A percentile compares a stretch with the other conserved stretches of the same genome.
These are phyloP conservation scores for Galendromus occidentalis DNA, from an alignment of 1,140 invertebrate species.

Conservation along the genomic window DNA sequence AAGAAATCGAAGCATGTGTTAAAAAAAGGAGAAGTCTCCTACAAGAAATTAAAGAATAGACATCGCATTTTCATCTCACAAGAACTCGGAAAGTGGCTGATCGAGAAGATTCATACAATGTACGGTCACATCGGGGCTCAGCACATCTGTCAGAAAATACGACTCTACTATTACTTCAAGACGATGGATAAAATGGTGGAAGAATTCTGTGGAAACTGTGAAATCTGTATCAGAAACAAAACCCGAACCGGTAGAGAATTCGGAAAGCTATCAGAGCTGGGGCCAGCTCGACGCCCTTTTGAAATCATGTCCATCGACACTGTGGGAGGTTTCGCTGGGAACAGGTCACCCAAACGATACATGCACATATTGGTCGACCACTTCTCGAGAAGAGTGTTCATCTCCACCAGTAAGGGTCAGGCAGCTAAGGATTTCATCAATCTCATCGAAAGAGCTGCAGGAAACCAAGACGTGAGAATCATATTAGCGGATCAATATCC, in stretches of 20 bases:
- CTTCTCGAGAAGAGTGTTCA: constrained; percentile 13
- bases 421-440: constrained; percentile 12
- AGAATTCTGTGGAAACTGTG: background rate
- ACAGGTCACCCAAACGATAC: constrained; percentile 14
- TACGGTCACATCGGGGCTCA: constrained; percentile 13
- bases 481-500: constrained; percentile 6
- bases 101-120: constrained; percentile 9
- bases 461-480: background rate
- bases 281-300: constrained; percentile 12
- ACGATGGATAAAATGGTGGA: background rate
- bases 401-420: background rate
- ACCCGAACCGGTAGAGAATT: background rate
- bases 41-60: background rate
- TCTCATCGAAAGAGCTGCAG: constrained; percentile 3
- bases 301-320: constrained; percentile 17
- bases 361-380: constrained; percentile 14
- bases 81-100: background rate
- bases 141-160: background rate
- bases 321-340: constrained; percentile 11
- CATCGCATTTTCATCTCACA: background rate
- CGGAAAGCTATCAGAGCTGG: background rate
- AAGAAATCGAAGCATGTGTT: background rate
- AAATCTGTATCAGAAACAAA: constrained; percentile 10
- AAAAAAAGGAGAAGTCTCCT: background rate
- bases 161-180: background rate